phyloP scores from a whole-genome alignment of 1,140 invertebrate genomes.

The Bombus consobrinus region DNA sequence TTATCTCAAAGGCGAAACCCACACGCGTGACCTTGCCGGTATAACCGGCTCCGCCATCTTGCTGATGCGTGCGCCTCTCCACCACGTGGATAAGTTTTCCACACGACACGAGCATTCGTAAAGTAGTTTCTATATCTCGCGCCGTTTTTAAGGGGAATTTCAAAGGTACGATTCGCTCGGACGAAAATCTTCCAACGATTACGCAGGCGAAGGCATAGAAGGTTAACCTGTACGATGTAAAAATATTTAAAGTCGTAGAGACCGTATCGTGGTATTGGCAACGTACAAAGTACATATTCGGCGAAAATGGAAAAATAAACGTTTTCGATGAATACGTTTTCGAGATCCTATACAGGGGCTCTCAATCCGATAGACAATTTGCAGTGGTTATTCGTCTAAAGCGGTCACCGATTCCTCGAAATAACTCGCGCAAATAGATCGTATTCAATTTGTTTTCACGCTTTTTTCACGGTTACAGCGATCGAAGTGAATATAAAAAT shows the following conservation, averaged over 20 bases:
- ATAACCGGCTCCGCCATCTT: conserved; percentile 73
- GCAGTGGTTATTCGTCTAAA: conserved; percentile 2
- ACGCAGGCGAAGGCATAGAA: no score
- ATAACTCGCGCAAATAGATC: no score
- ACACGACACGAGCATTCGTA: conserved; percentile 33
- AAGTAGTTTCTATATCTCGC: background rate
- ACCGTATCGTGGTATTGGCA: background rate
- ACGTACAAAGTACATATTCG: background rate
- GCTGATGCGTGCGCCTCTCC: conserved; percentile 55
- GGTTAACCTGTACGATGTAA: background rate
- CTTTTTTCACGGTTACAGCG: no score
- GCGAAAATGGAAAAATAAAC: conserved; percentile 16
- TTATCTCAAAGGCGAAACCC: conserved; percentile 70
- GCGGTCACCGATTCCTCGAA: background rate
- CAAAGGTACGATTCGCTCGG: background rate
- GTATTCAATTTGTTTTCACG: background rate
- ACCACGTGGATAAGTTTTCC: conserved; percentile 64
- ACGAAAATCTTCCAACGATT: background rate
- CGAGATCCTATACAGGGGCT: conserved; percentile 73
- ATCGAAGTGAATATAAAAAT: conserved; percentile 7
- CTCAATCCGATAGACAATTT: conserved; percentile 62
- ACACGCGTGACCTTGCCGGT: conserved; percentile 75
- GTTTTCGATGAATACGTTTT: conserved; percentile 75
- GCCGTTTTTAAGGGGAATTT: conserved; percentile 15
- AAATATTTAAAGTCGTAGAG: no score